A percentile compares a stretch with the other conserved stretches of the same genome.
These are phyloP conservation scores for Sinotaia quadrata DNA, from an alignment of 2,888 invertebrate genomes.

Conservation along the genomic window DNA sequence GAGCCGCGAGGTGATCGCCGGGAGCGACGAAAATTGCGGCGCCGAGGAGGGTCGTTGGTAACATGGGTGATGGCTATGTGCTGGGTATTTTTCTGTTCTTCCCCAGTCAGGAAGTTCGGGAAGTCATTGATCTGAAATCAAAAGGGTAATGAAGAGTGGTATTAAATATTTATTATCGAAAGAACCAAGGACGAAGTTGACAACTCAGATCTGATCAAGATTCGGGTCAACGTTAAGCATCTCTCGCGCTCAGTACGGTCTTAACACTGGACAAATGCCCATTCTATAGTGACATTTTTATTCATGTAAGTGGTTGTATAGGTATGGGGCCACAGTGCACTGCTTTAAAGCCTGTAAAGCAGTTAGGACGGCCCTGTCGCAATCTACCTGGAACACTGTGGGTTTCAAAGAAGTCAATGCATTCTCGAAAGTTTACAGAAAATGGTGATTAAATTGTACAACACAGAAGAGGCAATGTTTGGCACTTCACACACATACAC, in stretches of 20 bases:
- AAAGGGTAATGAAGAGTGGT: background rate
- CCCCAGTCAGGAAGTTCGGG: conserved; percentile 67
- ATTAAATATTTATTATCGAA: background rate
- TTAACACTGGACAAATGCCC: background rate
- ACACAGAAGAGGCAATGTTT: background rate
- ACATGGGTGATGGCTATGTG: conserved; percentile 66
- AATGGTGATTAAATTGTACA: no score
- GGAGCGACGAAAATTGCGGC: conserved; percentile 44
- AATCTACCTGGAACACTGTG: no score
- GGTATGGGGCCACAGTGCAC: no score
- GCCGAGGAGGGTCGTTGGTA: conserved; percentile 50
- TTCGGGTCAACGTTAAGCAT: no score
- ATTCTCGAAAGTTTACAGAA: no score
- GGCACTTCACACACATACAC: background rate
- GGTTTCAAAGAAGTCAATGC: no score
- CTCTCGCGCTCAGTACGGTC: no score
- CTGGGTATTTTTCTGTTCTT: conserved; percentile 66
- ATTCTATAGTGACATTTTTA: no score
- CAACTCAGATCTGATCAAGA: background rate
- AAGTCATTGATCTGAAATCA: conserved; percentile 66
- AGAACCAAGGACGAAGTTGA: background rate
- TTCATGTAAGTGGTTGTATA: no score
- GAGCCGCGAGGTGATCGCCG: conserved; percentile 49
- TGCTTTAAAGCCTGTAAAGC: no score
- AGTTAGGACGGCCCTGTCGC: no score